Base-by-base conservation (phyloP, 2,797 vertebrate species). In the Dendrocincla fuliginosa region DNA sequence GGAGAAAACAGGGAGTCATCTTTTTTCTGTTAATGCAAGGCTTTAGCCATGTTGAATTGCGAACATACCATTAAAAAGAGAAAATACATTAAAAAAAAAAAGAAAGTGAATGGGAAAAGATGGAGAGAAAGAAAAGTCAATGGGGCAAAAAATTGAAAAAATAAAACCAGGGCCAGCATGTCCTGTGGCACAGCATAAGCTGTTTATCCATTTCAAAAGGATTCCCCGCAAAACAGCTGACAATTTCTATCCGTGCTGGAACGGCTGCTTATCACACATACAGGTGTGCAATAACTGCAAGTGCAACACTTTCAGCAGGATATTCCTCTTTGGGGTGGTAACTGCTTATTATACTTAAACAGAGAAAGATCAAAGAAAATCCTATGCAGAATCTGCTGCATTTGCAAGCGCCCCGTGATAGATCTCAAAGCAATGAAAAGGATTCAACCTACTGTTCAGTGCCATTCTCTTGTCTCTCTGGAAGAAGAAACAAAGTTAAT, bases 401-500 rank as follows among this genome's bases (percentile, higher is more conserved):
- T 78, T 89, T 79, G 65, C 27, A 88, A 67, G n/a, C 16, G 13
- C 5, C 32, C 25, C 14, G 2, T 6, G 42, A 70, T 1, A 70
- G 55, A 76, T 42, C 22, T 74, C 59, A 87, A 84, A 88, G 60
- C 52, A 89, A 77, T 6, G 42, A 87, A 75, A n/a, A 65, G 28
- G 28, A 61, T 90, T 71, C 56, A 89, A 98, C 98, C 85, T 97
- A 98, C 98, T 98, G 97, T 83, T 98, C 97, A 87, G 97, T 93
- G 37, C 97, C 96, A 28, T 97, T 98, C 81, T 98, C 98, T 39
- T 96, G 96, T 41, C 95, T 96, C 70, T 98, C 98, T 98, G 88
- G 53, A 95, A 96, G 67, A 96, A 76, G 22, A 89, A 80, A 89
- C 22, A 87, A 83, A 77, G 53, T 78, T 46, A 80, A 8, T 47